phyloP scores from a whole-genome alignment of 2,113 vertebrate genomes.

The Rhabdomys dilectus region DNA sequence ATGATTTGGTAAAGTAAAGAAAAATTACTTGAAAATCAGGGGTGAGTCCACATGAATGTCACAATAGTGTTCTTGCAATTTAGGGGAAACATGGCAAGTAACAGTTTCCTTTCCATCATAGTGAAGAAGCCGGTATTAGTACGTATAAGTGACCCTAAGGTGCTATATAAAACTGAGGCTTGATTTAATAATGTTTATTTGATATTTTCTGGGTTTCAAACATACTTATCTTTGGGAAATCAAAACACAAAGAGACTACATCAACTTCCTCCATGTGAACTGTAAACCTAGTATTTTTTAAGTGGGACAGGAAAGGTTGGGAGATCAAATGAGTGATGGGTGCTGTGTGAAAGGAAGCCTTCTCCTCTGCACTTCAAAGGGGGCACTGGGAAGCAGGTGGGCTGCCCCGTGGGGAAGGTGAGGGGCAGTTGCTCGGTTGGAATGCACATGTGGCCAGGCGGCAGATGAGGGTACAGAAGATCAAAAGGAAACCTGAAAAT shows the following conservation, averaged over 20 bases:
- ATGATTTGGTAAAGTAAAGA: not conserved
- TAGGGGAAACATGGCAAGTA: conserved; percentile 13
- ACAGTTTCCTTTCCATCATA: not conserved
- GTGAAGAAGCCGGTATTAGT: not conserved
- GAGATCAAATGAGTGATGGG: not conserved
- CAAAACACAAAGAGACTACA: not conserved
- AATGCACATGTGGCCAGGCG: conserved; percentile 44
- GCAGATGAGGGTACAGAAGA: conserved; percentile 35
- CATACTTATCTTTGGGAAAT: not conserved
- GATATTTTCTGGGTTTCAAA: not conserved
- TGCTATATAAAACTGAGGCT: not conserved
- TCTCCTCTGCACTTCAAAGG: conserved; percentile 72
- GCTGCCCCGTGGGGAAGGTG: conserved; percentile 49
- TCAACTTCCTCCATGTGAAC: not conserved
- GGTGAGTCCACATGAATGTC: not conserved
- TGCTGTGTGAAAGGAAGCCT: not conserved
- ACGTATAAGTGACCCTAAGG: not conserved
- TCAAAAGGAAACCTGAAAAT: conserved; percentile 78
- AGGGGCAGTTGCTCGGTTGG: conserved; percentile 63
- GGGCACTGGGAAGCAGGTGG: conserved; percentile 65
- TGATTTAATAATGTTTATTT: not conserved
- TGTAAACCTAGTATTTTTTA: not conserved
- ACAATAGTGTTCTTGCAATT: not conserved
- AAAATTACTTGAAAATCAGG: conserved; percentile 15
- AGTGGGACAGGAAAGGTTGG: not conserved